A percentile compares a stretch with the other conserved stretches of the same genome.
Conservation (phyloP, 2,888 invertebrate species). For the Apodemia mormo region DNA sequence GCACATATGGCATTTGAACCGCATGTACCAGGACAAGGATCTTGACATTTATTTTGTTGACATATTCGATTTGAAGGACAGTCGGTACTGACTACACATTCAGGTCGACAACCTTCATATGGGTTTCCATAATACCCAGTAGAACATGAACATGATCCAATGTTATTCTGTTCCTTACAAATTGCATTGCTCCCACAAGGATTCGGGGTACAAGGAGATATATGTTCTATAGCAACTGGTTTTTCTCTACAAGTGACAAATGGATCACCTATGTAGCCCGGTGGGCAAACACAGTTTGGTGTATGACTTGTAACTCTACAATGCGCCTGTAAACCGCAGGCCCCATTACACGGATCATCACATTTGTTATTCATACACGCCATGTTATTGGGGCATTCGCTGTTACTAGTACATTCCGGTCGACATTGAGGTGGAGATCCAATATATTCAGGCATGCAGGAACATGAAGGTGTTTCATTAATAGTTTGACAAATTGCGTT, state of each 20-base stretch:
- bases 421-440: constrained; percentile 87
- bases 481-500: constrained; percentile 83
- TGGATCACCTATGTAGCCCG: constrained; percentile 87
- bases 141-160: constrained; percentile 87
- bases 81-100: constrained; percentile 88
- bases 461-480: constrained; percentile 85
- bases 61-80: constrained; percentile 88
- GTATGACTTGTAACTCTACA: constrained; percentile 89
- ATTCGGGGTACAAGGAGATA: constrained; percentile 85
- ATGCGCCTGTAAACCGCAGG: constrained; percentile 86
- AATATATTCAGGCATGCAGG: constrained; percentile 85
- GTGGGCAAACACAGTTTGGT: constrained; percentile 85
- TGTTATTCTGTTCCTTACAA: constrained; percentile 85
- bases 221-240: constrained; percentile 60
- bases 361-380: constrained; percentile 89
- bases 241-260: constrained; percentile 83
- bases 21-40: constrained; percentile 89
- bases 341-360: constrained; percentile 86
- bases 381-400: constrained; percentile 85
- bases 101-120: constrained; percentile 87
- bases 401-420: constrained; percentile 88
- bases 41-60: constrained; percentile 86
- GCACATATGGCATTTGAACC: constrained; percentile 87
- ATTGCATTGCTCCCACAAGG: constrained; percentile 88
- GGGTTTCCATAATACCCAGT: constrained; percentile 84